Evolutionary conservation across 2,797 vertebrate species (phyloP).

Genomic region (Onychomys torridus): DNA sequence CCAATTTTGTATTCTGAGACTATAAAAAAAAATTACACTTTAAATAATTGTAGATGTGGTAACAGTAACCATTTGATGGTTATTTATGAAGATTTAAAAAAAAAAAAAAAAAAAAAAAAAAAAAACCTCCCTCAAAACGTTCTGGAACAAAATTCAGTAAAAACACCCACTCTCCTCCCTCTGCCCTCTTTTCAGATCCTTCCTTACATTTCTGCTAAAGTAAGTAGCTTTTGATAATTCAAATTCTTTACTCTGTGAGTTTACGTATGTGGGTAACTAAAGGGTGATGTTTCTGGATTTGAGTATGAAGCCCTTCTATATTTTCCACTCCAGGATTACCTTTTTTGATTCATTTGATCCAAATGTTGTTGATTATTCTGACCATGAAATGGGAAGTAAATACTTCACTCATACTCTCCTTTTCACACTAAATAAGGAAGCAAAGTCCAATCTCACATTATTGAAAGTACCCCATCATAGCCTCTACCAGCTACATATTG

Average conservation of each 20-base stretch:
- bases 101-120: slow-evolving; percentile 11
- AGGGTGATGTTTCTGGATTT: no score
- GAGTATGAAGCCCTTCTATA: neutral
- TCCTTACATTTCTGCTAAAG: neutral
- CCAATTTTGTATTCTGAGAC: neutral
- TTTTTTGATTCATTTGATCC: no score
- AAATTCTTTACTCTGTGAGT: neutral
- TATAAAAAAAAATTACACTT: neutral
- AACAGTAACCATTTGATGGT: neutral
- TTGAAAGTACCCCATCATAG: neutral
- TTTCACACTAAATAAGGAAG: neutral
- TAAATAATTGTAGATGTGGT: neutral
- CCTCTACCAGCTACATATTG: neutral
- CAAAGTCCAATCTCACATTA: neutral
- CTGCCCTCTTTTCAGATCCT: neutral
- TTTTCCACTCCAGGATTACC: accelerated
- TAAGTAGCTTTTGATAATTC: neutral
- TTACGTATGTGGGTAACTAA: neutral
- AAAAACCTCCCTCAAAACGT: neutral
- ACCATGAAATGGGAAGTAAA: neutral
- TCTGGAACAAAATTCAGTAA: neutral
- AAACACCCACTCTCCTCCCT: neutral
- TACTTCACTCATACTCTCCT: neutral
- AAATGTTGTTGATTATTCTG: no score
- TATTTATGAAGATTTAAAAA: neutral